phyloP scores from a whole-genome alignment of 2,888 invertebrate genomes.

The Xanthia togata region DNA sequence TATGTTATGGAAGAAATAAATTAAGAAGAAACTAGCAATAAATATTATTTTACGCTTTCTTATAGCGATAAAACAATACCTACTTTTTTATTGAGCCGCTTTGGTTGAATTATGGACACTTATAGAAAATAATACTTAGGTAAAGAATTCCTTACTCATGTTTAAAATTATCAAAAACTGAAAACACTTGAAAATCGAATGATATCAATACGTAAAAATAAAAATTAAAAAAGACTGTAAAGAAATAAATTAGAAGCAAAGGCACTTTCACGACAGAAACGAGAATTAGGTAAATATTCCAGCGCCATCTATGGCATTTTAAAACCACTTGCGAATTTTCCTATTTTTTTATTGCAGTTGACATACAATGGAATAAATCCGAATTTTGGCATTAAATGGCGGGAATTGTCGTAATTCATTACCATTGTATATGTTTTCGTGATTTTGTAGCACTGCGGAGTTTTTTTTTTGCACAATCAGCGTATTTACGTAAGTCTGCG shows the following conservation, averaged over 20 bases:
- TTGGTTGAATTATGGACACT: not conserved
- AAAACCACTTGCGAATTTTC: constrained; percentile 18
- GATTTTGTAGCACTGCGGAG: constrained; percentile 49
- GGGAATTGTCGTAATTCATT: constrained; percentile 65
- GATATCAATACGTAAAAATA: not conserved
- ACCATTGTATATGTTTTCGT: constrained; percentile 34
- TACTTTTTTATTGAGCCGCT: too few relatives aligned
- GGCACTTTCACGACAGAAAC: not conserved
- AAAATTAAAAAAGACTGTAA: too few relatives aligned
- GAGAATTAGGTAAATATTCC: constrained; percentile 26
- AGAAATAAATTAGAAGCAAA: not conserved
- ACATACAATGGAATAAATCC: constrained; percentile 11
- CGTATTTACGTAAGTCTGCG: constrained; percentile 38
- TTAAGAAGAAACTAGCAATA: not conserved
- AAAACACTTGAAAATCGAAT: not conserved
- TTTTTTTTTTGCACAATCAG: constrained; percentile 23
- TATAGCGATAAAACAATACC: not conserved
- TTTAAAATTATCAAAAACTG: not conserved
- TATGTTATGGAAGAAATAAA: not conserved
- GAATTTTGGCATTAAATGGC: constrained; percentile 67
- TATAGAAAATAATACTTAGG: not conserved
- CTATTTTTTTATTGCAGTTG: constrained; percentile 38
- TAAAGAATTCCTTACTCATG: not conserved
- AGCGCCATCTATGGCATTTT: constrained; percentile 59
- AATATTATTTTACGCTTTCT: not conserved